Evolutionary conservation across 2,888 invertebrate species (phyloP).

Genomic region (Acrobasis repandana): DNA sequence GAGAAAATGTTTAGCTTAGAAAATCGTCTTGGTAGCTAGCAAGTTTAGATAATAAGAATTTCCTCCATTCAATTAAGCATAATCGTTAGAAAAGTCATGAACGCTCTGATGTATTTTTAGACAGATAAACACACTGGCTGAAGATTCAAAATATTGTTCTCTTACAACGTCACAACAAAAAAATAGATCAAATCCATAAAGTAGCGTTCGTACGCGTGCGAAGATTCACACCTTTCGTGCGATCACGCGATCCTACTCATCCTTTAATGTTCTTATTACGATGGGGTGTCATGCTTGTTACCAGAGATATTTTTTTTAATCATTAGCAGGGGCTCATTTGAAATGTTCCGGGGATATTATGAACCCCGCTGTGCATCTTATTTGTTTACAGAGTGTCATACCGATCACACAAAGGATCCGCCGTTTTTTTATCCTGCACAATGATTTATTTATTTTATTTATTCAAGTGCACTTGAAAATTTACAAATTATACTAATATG

Average conservation of each 20-base stretch:
- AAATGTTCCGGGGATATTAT: background rate
- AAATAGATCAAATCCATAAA: background rate
- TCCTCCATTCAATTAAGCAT: too few species aligned
- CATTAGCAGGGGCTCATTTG: background rate
- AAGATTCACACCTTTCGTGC: conserved; percentile 55
- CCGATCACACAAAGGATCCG: background rate
- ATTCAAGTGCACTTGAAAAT: too few species aligned
- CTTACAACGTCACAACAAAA: background rate
- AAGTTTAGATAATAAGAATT: too few species aligned
- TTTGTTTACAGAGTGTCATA: background rate
- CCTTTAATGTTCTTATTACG: conserved; percentile 29
- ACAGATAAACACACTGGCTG: too few species aligned
- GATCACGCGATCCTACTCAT: conserved; percentile 64
- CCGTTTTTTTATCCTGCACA: background rate
- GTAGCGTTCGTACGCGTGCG: conserved; percentile 70
- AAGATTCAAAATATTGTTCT: too few species aligned
- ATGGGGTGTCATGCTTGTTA: conserved; percentile 37
- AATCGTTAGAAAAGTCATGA: too few species aligned
- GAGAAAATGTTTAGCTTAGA: too few species aligned
- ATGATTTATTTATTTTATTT: too few species aligned
- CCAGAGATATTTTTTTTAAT: conserved; percentile 16
- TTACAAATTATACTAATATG: too few species aligned
- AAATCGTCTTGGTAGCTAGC: too few species aligned
- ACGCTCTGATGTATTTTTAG: too few species aligned
- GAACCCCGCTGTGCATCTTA: background rate